Evolutionary conservation across 2,113 vertebrate genomes (phyloP).

Genomic region (Cyprinodon brontotheroides): DNA sequence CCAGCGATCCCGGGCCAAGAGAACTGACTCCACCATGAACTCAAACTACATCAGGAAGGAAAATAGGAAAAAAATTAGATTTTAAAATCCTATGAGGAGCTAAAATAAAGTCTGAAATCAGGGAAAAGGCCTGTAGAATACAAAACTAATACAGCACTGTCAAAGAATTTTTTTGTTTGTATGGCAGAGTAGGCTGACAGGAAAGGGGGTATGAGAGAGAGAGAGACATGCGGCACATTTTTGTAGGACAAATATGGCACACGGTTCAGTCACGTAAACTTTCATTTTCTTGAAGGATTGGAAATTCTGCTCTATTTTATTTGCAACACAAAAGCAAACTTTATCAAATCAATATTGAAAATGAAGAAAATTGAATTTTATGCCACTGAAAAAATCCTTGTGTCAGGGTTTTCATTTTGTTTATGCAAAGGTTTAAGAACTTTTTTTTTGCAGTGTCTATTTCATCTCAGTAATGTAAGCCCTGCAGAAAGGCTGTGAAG

Average conservation of each 20-base stretch:
- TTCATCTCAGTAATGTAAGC: background rate
- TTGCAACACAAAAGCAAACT: background rate
- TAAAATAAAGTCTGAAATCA: background rate
- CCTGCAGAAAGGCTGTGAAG: too few species aligned
- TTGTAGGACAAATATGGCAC: background rate
- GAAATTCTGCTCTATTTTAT: background rate
- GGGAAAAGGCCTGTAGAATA: too few species aligned
- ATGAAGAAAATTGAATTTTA: background rate
- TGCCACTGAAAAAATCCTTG: background rate
- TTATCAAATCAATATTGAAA: background rate
- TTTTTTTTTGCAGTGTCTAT: background rate
- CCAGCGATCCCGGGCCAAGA: slow-evolving; percentile 82
- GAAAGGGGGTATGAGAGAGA: too few species aligned
- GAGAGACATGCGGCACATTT: too few species aligned
- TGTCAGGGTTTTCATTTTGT: background rate
- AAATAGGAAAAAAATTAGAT: background rate
- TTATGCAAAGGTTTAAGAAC: background rate
- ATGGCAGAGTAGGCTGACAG: too few species aligned
- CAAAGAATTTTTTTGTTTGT: too few species aligned
- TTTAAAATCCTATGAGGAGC: background rate
- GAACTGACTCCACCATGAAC: slow-evolving; percentile 87
- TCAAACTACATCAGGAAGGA: slow-evolving; percentile 75
- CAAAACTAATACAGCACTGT: too few species aligned
- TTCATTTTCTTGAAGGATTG: background rate
- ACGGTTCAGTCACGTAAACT: background rate